Evolutionary conservation across 2,797 vertebrate species (phyloP), one percentile per base, ranked within the genome.

Genomic region (Antennarius maculatus): DNA sequence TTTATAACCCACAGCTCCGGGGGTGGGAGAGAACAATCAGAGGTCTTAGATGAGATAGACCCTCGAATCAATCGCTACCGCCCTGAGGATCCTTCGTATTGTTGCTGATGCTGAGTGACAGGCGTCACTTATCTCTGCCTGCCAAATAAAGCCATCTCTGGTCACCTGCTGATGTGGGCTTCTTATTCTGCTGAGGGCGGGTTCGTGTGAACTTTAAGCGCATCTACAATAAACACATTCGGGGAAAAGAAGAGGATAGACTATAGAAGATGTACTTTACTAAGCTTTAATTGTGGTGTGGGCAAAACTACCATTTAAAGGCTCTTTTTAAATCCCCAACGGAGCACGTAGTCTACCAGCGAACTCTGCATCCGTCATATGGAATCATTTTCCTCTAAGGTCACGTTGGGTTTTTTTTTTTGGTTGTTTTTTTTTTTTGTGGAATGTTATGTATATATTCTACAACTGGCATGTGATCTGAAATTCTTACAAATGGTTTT

Each of bases 1-100:
- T 79, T 88, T 90, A 82, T 80, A 84, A 85, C 62, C 81, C 67
- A 28, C 53, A 63, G 79, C 79, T 80, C 69, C 53, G 27, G 66
- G 63, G 7, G 31, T 34, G 63, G 80, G 71, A 71, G 75, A 79
- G 82, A 87, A 86, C 82, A 85, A 81, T 87, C 76, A 65, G 76
- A 73, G 83, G 80, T 77, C 83, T 87, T 70, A 83, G 82, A 89
- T 88, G 86, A 91, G 90, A 86, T 82, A 86, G 83, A 90, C 76
- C 84, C 71, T 50, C 73, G 58, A 81, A 90, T 90, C 86, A 83
- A 91, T 91, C 82, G 61, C 84, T 67, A 58, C 84, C 83, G 29
- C 77, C 66, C 23, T 6, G 67, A 79, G 77, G 74, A 79, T 63
- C 76, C 71, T 84, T 80, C 79, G 53, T 77, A 64, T 28, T 58